Evolutionary conservation across 1,140 invertebrate species (phyloP), one percentile per base, ranked within the genome.

Genomic region (Drosophila sp.): DNA sequence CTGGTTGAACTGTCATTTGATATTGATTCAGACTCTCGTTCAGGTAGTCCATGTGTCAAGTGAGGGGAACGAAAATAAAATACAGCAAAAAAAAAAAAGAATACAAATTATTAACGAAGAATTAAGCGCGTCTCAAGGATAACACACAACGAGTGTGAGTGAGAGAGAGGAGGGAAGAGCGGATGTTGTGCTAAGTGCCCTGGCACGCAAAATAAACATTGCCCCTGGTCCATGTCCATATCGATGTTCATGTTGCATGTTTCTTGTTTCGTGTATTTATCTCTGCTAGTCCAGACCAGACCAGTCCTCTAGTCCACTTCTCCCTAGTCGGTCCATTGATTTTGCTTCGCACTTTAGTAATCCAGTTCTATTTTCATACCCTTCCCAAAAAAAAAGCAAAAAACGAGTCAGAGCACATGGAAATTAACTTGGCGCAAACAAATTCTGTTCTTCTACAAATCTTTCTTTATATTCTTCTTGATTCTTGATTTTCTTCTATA

Each of bases 131-230:
- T 66, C 81, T 71, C 40, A 66, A 71, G 72, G 35, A 71, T 64
- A 74, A 66, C 35, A 70, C 50, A 33, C 47, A 66, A 35, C 41
- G 32, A 56, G 35, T 38, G 35, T 35, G 30, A 68, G 27, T 30
- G 8, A 54, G 41, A 50, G 6, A 58, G 44, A 40, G 58, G 72
- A 60, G 70, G 27, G 65, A 66, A 68, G 64, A 76, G 64, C 82
- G 79, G 83, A 82, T 76, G 76, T 81, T 76, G 72, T 66, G 61
- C 76, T 70, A 85, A 85, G 79, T 87, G 76, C 72, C 64, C 55
- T 69, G 69, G 70, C 76, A 83, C 79, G 82, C 82, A 85, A 81
- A 75, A 85, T 79, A 86, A 81, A 86, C 78, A 85, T 86, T 85
- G 60, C 69, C 68, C 47, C 3, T 60, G 33, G 10, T 47, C 44